Evolutionary conservation across 2,113 vertebrate species (phyloP).

Genomic region (Glareola pratincola): DNA sequence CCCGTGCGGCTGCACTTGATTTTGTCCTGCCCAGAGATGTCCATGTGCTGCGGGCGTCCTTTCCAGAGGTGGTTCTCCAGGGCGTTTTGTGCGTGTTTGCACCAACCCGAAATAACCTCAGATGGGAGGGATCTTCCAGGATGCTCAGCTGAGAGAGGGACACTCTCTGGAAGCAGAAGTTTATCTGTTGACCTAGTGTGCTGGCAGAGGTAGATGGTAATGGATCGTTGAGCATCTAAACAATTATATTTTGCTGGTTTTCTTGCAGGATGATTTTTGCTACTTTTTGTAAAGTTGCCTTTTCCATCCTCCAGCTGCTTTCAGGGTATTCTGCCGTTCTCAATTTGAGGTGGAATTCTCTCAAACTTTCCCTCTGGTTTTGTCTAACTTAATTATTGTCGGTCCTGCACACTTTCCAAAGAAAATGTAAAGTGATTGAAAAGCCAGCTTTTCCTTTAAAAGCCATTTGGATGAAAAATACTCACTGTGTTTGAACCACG

Average conservation of each 20-base stretch:
- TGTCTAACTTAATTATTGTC: background rate
- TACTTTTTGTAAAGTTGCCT: background rate
- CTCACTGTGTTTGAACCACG: accelerated
- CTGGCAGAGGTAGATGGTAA: background rate
- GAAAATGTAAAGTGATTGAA: background rate
- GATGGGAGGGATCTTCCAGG: background rate
- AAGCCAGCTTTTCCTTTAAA: background rate
- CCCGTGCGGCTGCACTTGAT: accelerated
- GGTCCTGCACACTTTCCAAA: background rate
- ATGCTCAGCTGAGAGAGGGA: accelerated
- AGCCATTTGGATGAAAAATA: background rate
- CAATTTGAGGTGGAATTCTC: background rate
- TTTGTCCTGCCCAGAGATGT: background rate
- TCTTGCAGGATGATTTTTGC: background rate
- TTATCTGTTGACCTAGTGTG: background rate
- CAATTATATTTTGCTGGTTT: background rate
- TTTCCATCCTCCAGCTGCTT: background rate
- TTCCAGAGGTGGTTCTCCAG: background rate
- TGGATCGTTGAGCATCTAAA: background rate
- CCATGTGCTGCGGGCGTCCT: background rate
- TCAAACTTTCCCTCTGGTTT: background rate
- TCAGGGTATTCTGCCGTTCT: background rate
- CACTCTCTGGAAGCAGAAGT: background rate
- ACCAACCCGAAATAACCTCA: background rate
- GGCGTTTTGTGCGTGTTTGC: background rate